phyloP scores from a whole-genome alignment of 1,140 invertebrate species.

The Maconellicoccus hirsutus region DNA sequence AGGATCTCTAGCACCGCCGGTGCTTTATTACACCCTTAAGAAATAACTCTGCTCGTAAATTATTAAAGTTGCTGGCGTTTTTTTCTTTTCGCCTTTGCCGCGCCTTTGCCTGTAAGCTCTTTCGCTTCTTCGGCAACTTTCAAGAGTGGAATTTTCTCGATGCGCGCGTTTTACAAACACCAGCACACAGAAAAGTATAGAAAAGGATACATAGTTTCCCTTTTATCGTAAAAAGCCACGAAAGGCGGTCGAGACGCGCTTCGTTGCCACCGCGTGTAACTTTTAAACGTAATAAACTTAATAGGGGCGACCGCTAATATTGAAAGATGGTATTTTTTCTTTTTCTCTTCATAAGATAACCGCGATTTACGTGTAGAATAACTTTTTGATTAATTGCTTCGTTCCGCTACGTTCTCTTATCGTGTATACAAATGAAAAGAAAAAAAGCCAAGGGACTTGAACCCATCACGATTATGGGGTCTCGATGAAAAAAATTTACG shows the following conservation, averaged over 20 bases:
- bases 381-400: slow-evolving; percentile 20
- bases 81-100: not conserved
- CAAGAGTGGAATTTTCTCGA: not conserved
- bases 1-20: slow-evolving; percentile 17
- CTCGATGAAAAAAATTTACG: too few species aligned
- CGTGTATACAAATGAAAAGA: too few species aligned
- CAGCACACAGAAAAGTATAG: not conserved
- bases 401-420: not conserved
- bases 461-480: too few species aligned
- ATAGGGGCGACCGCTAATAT: slow-evolving; percentile 16
- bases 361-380: not conserved
- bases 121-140: not conserved
- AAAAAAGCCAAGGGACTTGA: too few species aligned
- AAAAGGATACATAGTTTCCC: slow-evolving; percentile 18
- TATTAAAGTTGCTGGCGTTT: slow-evolving; percentile 13
- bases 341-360: slow-evolving; percentile 1
- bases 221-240: slow-evolving; percentile 13
- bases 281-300: slow-evolving; percentile 11
- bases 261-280: not conserved
- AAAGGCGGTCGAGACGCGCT: slow-evolving; percentile 10
- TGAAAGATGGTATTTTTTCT: not conserved
- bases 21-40: slow-evolving; percentile 22
- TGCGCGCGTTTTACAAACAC: not conserved
- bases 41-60: slow-evolving; percentile 20
- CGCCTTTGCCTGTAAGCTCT: not conserved